Percentiles rank a stretch among this genome's conserved stretches.
These are phyloP conservation scores for Papilio xuthus DNA, from an alignment of 1,140 invertebrate species.

Conservation along the genomic window DNA sequence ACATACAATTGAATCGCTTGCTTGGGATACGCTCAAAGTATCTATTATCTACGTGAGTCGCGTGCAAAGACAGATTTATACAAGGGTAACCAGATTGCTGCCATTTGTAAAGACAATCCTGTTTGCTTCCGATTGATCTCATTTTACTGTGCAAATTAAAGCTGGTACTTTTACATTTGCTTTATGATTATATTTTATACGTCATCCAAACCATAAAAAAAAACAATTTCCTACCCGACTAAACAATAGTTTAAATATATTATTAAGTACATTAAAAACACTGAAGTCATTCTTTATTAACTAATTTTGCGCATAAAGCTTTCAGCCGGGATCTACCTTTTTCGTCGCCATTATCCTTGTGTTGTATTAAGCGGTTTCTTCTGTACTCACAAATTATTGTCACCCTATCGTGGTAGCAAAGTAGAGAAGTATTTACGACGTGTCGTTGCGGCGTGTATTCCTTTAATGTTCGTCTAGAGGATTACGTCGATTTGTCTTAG, in stretches of 20 bases:
- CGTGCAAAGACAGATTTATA: conserved; percentile 39
- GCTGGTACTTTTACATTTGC: no score
- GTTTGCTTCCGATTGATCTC: not conserved
- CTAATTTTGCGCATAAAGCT: no score
- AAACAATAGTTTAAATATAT: no score
- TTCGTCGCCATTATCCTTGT: no score
- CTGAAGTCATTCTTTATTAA: no score
- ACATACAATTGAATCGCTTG: conserved; percentile 56
- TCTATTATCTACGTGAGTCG: conserved; percentile 56
- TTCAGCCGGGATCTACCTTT: no score
- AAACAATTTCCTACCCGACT: no score
- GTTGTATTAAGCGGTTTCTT: no score
- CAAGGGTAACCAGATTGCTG: not conserved
- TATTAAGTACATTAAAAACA: no score
- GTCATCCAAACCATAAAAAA: no score
- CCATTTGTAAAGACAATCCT: conserved; percentile 12
- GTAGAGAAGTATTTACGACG: conserved; percentile 50
- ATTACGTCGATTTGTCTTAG: conserved; percentile 43
- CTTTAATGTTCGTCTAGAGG: conserved; percentile 44
- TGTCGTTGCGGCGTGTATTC: conserved; percentile 39
- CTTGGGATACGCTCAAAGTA: conserved; percentile 50
- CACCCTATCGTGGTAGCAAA: conserved; percentile 22
- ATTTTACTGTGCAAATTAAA: no score
- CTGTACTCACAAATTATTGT: not conserved
- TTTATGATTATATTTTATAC: no score